Base-by-base conservation (phyloP, 2,113 vertebrate genomes). In the Agapornis roseicollis region DNA sequence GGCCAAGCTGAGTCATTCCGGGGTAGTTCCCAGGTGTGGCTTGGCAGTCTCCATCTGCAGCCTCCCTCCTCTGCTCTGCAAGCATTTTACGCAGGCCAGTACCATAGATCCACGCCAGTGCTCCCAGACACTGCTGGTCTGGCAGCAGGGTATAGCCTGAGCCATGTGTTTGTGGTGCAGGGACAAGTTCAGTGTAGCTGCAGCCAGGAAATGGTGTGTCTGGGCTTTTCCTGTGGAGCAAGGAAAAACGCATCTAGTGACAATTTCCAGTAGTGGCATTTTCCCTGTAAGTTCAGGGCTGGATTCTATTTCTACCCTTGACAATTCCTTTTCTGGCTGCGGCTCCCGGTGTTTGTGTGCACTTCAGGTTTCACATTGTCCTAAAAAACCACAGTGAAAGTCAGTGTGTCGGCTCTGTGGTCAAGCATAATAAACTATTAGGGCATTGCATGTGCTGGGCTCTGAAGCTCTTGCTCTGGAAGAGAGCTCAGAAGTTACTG, bases 281-380 rank as follows among this genome's bases (percentile, higher is more conserved):
- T 63, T 88, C 55, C 29, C 44, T 65, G 1, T 28, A 39, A 69
- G 35, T 72, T 71, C 53, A 58, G 19, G n/a, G 29, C 49, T 87
- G 84, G 47, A 7, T 65, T 56, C 27, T 33, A 29, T 47, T 60
- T 74, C 37, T 76, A 11, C 28, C 39, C 3, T 0, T n/a, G 31
- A 44, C 46, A 81, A 63, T 56, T 72, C 42, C 47, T 90, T 53
- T 44, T 78, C 84, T 82, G 89, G 73, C 80, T 79, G 1, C 0
- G 70, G 24, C 24, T 71, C 31, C 15, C 0, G 11, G n/a, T 61
- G 46, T 29, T 46, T 3, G 0, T 50, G 60, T 0, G 0, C 18
- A 5, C 44, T 81, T 61, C 47, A 70, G 71, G 53, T 85, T 79
- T 85, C 47, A 35, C 11, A 5, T 50, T 0, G 2, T 68, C 78